Evolutionary conservation across 2,113 vertebrate genomes (phyloP), one percentile per base, ranked within the genome.

Genomic region (Cairina moschata): DNA sequence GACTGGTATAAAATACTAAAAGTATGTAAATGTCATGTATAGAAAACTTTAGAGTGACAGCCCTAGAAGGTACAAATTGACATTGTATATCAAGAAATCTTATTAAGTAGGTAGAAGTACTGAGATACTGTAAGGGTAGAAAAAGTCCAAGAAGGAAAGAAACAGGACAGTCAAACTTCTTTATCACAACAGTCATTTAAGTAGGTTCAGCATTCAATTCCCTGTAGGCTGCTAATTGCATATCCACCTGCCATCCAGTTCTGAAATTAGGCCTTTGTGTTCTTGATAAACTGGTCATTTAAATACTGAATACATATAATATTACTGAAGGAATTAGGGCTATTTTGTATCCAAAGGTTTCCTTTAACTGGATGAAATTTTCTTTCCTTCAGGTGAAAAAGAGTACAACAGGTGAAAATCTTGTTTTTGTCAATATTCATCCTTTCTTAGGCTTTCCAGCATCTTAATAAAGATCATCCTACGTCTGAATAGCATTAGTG

Each of bases 201-300:
- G 80, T 55, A 77, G 58, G 50, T 28, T 90, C 44, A 62, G 88
- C 65, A 46, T 83, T 40, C 36, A 69, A 86, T 83, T 94, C 68
- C 72, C 68, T 91, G 83, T 73, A 82, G 79, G 28, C 68, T 83
- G n/a, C 69, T 88, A 90, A 88, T 63, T 86, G 90, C 85, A 67
- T 59, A 69, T 66, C 59, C 40, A 62, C 34, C 59, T 50, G 55
- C 85, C 72, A 77, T 1, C 31, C 46, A 88, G 40, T 90, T 80
- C 67, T 91, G 92, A 93, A 97, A 93, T 96, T 58, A 95, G 94
- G 85, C 59, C 79, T 91, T 80, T 90, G 40, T 94, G 88, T 88
- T 95, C 90, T 80, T 58, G 29, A 91, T 85, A 88, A 95, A 83
- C 23, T 76, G 44, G 32, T 54, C 83, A 65, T 73, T 95, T 79